These are phyloP conservation scores for Ceramica pisi DNA, from an alignment of 2,888 invertebrate genomes.

Conservation along the genomic window DNA sequence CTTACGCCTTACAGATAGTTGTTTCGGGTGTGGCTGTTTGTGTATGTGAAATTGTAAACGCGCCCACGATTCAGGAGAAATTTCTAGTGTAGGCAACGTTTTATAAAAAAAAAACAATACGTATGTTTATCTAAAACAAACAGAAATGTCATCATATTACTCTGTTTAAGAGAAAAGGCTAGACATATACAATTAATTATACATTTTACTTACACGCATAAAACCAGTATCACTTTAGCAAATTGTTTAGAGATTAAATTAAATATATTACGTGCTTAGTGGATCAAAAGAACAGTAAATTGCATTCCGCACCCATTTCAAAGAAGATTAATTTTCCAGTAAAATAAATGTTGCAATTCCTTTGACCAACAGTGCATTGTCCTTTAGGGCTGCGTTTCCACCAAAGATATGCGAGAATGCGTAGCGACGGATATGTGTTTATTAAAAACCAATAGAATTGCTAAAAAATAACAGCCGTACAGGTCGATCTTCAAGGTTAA, in stretches of 20 bases:
- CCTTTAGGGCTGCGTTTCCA: background rate
- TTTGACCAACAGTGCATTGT: constrained; percentile 19
- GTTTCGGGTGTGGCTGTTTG: no score
- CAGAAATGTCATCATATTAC: background rate
- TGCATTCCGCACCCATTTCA: constrained; percentile 6
- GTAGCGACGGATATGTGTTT: no score
- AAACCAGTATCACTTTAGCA: background rate
- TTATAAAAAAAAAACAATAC: no score
- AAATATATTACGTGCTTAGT: constrained; percentile 18
- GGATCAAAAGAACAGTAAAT: constrained; percentile 11
- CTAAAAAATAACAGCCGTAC: no score
- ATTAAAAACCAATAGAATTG: no score
- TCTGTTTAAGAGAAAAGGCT: background rate
- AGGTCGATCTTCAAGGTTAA: no score
- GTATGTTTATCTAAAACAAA: background rate
- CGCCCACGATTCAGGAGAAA: no score
- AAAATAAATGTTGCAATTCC: constrained; percentile 15
- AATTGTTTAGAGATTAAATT: background rate
- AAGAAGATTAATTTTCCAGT: constrained; percentile 18
- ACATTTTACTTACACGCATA: background rate
- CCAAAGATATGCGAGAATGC: no score
- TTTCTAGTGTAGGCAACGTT: no score
- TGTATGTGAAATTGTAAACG: no score
- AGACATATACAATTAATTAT: background rate
- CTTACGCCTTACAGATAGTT: no score